phyloP scores from a whole-genome alignment of 1,140 invertebrate species.

The Cephus cinctus region DNA sequence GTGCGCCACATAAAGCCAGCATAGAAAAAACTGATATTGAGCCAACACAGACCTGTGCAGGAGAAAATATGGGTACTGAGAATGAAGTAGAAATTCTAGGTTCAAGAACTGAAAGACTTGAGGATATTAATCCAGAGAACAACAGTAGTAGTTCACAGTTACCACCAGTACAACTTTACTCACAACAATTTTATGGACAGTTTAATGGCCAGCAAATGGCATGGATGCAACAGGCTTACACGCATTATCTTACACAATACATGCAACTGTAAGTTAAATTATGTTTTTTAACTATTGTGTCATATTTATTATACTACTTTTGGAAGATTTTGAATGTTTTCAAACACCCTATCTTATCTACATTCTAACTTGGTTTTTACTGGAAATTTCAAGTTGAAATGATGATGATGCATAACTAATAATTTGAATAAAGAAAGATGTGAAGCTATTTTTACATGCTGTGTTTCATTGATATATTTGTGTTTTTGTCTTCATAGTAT shows the following conservation, averaged over 20 bases:
- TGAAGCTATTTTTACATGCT: not conserved
- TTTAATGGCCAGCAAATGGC: conserved; percentile 60
- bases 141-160: conserved; percentile 7
- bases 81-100: conserved; percentile 37
- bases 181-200: conserved; percentile 43
- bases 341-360: conserved; percentile 17
- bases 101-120: not conserved
- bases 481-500: conserved; percentile 29
- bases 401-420: too few species aligned
- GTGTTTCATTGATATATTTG: too few species aligned
- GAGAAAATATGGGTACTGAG: conserved; percentile 32
- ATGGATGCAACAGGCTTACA: conserved; percentile 83
- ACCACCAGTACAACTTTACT: conserved; percentile 31
- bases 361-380: not conserved
- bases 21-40: conserved; percentile 22
- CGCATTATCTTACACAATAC: conserved; percentile 82
- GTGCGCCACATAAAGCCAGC: conserved; percentile 55
- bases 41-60: conserved; percentile 31
- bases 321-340: not conserved
- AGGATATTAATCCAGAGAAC: conserved; percentile 10
- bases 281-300: conserved; percentile 6
- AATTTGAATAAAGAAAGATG: too few species aligned
- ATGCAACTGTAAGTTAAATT: conserved; percentile 66
- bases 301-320: not conserved
- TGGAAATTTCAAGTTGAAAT: too few species aligned